Base-by-base conservation (phyloP, 2,888 invertebrate species). In the Harpalus rufipes region DNA sequence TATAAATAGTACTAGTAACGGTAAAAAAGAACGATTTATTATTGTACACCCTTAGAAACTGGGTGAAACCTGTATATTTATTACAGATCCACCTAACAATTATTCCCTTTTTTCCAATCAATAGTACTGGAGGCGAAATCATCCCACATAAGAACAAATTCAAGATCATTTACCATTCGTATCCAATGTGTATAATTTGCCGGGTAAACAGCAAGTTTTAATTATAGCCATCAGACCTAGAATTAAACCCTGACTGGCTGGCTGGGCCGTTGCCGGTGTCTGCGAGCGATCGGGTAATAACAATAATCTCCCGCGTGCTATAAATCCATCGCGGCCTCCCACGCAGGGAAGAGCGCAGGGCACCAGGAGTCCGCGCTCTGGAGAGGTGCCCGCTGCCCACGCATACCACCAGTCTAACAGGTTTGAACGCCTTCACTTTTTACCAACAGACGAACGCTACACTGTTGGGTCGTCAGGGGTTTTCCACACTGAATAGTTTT, bases 371-470 rank as follows among this genome's bases (percentile, higher is more conserved):
- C 12, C 56, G 25, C 56, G 32, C 78, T 78, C 78, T 78, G 78
- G 78, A 56, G 72, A 74, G 59, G 83, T 74, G 72, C 74, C 21
- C 72, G 72, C 83, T 16, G 74, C 83, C 80, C 80, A 85, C 78
- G 74, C 80, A 21, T 7, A 12, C 58, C 32, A 58, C 72, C 88
- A 25, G 91, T 91, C 89, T 90, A 90, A 91, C 91, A 91, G 91
- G 91, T 91, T 91, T 91, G 89, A 90, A 91, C 91, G 91, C 91
- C 91, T 91, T 91, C 91, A 90, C 90, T 90, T 91, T 91, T 91
- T 91, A 90, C 89, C 88, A 87, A 86, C 32, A 32, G 32, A 32
- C 32, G 3, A 32, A 32, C 32, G 86, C 88, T 83, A 83, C 83
- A 83, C 83, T 83, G 83, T 83, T 18, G 14, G 41, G 18, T 44